Conservation (phyloP, 2,113 vertebrate genomes). For the Hyperopisus bebe region DNA sequence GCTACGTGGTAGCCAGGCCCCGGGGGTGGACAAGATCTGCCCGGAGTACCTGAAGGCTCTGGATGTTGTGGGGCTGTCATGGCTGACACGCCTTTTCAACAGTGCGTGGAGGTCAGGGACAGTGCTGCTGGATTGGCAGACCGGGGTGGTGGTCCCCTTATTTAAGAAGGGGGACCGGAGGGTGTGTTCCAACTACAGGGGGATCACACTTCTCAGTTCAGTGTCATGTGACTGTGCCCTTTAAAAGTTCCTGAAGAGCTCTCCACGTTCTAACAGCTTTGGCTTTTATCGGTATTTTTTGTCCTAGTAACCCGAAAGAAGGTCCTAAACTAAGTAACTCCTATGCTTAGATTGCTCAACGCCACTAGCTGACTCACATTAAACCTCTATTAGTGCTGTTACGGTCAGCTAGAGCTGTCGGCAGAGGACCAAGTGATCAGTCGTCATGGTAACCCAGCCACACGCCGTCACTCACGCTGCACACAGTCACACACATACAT, state of each 20-base stretch:
- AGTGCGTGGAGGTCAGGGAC: too few relatives aligned
- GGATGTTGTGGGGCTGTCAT: too few relatives aligned
- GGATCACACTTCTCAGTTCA: too few relatives aligned
- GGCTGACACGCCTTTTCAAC: too few relatives aligned
- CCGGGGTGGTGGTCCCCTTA: too few relatives aligned
- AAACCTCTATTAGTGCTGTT: not conserved
- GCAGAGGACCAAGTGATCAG: not conserved
- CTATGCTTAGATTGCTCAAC: not conserved
- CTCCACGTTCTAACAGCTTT: not conserved
- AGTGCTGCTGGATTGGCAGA: too few relatives aligned
- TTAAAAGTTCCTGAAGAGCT: not conserved
- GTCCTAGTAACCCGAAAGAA: not conserved
- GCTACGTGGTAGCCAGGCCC: too few relatives aligned
- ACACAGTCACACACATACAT: not conserved
- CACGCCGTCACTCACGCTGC: not conserved
- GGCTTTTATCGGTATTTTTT: not conserved
- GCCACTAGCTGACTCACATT: not conserved
- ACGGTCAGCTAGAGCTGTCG: not conserved
- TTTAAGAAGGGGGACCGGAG: too few relatives aligned
- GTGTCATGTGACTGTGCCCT: not conserved
- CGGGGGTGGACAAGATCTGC: too few relatives aligned
- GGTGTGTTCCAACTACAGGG: too few relatives aligned
- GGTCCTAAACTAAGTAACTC: not conserved
- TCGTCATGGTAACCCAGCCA: not conserved
- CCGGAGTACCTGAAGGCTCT: too few relatives aligned